These are phyloP conservation scores for Craniophora ligustri DNA, from an alignment of 2,888 invertebrate species.

Conservation along the genomic window DNA sequence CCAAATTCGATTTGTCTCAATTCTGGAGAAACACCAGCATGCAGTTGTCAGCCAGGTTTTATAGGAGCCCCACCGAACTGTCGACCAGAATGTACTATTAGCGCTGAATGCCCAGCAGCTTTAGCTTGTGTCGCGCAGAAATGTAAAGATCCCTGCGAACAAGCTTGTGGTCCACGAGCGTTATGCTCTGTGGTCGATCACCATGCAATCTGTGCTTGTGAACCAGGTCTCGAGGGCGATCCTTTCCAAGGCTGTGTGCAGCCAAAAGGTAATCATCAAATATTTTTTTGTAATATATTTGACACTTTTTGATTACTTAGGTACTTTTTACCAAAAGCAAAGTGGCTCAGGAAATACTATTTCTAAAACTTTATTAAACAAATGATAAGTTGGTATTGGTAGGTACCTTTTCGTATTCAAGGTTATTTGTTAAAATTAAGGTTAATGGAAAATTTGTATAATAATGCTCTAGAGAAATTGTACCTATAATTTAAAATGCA, in stretches of 20 bases:
- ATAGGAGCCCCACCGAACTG: conserved; percentile 91
- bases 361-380: conserved; percentile 2
- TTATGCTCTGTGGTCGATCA: conserved; percentile 90
- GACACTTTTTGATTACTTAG: conserved; percentile 24
- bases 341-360: conserved; percentile 10
- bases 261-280: conserved; percentile 73
- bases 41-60: conserved; percentile 90
- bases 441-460: conserved; percentile 53
- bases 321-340: conserved; percentile 18
- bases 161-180: conserved; percentile 90
- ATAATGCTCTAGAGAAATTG: conserved; percentile 49
- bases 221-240: conserved; percentile 89
- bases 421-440: conserved; percentile 42
- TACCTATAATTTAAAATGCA: conserved; percentile 61
- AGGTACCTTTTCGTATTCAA: conserved; percentile 42
- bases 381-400: conserved; percentile 38
- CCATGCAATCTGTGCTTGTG: conserved; percentile 90
- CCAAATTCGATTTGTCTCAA: conserved; percentile 90
- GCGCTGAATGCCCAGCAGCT: conserved; percentile 91
- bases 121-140: conserved; percentile 90
- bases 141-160: conserved; percentile 91
- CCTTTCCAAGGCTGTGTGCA: conserved; percentile 89
- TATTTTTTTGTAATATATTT: conserved; percentile 21
- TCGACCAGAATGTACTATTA: conserved; percentile 91
- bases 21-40: conserved; percentile 89